A percentile compares a stretch with the other conserved stretches of the same genome.
Conservation (phyloP, 2,888 invertebrate species). For the Heliconius ismenius region DNA sequence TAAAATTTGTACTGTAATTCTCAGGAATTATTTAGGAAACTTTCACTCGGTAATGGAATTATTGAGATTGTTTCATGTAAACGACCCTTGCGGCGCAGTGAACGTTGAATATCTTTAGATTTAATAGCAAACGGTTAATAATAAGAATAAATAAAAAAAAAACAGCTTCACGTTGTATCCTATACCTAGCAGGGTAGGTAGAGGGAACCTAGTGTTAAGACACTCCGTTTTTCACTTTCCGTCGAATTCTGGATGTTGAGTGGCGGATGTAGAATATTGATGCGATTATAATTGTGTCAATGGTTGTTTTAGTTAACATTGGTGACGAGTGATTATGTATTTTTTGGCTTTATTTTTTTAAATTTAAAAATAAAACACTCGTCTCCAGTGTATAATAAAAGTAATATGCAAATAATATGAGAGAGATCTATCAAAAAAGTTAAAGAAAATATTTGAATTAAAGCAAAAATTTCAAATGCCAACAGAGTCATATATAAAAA, state of each 20-base stretch:
- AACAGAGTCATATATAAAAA: constrained; percentile 10
- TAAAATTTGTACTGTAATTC: not conserved
- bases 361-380: not conserved
- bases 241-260: too few relatives aligned
- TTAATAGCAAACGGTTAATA: not conserved
- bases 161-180: too few relatives aligned
- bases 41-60: constrained; percentile 8
- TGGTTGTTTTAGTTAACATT: too few relatives aligned
- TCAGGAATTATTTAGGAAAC: not conserved
- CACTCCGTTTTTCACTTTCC: too few relatives aligned
- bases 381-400: not conserved
- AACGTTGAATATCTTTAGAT: not conserved
- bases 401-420: not conserved
- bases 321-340: too few relatives aligned
- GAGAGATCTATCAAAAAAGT: not conserved
- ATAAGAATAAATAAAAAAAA: not conserved
- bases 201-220: too few relatives aligned
- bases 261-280: too few relatives aligned
- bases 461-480: not conserved
- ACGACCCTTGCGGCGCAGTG: not conserved
- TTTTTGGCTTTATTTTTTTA: not conserved
- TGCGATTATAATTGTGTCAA: too few relatives aligned
- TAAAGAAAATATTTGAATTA: not conserved
- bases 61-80: not conserved
- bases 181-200: too few relatives aligned